Conservation (phyloP, 2,888 invertebrate genomes). For the Chirona hameri region DNA sequence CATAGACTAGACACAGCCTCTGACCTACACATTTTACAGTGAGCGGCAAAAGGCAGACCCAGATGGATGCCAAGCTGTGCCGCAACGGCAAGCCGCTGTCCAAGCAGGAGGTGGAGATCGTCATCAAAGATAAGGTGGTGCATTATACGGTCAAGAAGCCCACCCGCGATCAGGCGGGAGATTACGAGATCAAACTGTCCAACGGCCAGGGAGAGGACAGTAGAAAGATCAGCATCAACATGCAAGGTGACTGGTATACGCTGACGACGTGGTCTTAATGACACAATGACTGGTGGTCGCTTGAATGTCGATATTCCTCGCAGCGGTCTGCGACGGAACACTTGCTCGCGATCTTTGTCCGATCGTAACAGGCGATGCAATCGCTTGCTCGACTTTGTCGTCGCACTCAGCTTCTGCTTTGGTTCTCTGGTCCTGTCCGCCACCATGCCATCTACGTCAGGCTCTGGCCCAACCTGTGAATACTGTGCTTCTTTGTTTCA, state of each 20-base stretch:
- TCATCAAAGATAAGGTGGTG: conserved; percentile 84
- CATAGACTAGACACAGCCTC: not conserved
- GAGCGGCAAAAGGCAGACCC: conserved; percentile 80
- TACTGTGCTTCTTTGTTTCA: too few species aligned
- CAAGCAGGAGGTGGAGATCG: conserved; percentile 81
- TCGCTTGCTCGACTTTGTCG: too few species aligned
- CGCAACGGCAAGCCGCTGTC: conserved; percentile 87
- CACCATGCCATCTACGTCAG: too few species aligned
- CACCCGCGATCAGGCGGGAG: conserved; percentile 76
- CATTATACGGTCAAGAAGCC: conserved; percentile 90
- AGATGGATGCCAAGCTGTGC: conserved; percentile 82
- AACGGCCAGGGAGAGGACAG: conserved; percentile 91
- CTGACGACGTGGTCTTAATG: not conserved
- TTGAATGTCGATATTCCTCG: too few species aligned
- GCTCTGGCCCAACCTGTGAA: too few species aligned
- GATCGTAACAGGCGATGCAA: too few species aligned
- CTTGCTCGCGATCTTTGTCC: too few species aligned
- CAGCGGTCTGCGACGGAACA: too few species aligned
- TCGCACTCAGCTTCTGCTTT: too few species aligned
- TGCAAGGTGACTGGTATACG: conserved; percentile 61
- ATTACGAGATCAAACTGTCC: conserved; percentile 85
- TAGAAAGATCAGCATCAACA: conserved; percentile 74
- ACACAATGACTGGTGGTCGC: not conserved
- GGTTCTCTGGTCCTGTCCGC: too few species aligned
- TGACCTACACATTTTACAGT: conserved; percentile 54